These are phyloP conservation scores for Coccyzus lansbergi DNA, from an alignment of 2,797 vertebrate genomes.

Conservation along the genomic window DNA sequence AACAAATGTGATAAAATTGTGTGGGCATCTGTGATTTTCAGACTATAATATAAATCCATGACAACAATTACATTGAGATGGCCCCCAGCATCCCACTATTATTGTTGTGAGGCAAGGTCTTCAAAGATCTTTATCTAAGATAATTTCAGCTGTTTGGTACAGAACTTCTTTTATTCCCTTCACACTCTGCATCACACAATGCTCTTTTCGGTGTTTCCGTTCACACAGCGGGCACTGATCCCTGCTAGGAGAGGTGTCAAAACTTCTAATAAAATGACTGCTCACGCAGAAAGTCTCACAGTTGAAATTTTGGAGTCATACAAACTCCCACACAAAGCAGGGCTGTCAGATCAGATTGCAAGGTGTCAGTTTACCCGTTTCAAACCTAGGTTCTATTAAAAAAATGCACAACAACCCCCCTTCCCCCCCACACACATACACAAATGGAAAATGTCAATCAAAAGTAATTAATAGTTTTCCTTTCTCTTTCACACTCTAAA, in stretches of 20 bases:
- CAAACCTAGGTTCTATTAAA: slow-evolving; percentile 53
- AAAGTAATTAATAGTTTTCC: slow-evolving; percentile 53
- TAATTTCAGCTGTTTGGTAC: background rate
- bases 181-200: slow-evolving; percentile 20
- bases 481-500: slow-evolving; percentile 27
- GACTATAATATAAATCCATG: background rate
- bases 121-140: slow-evolving; percentile 6
- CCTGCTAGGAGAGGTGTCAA: slow-evolving; percentile 31
- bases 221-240: slow-evolving; percentile 34
- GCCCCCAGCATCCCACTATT: background rate
- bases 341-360: slow-evolving; percentile 35
- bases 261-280: slow-evolving; percentile 20
- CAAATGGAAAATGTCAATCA: slow-evolving; percentile 52
- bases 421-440: background rate
- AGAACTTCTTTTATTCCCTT: background rate
- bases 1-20: background rate
- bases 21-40: background rate
- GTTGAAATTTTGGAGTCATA: slow-evolving; percentile 10
- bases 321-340: slow-evolving; percentile 27
- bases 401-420: slow-evolving; percentile 51
- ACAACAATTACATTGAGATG: background rate
- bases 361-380: slow-evolving; percentile 57
- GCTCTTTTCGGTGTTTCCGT: slow-evolving; percentile 28
- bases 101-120: background rate
- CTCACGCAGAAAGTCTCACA: slow-evolving; percentile 34